Conservation (phyloP, 2,888 invertebrate genomes). For the Nipponacmea schrenckii region DNA sequence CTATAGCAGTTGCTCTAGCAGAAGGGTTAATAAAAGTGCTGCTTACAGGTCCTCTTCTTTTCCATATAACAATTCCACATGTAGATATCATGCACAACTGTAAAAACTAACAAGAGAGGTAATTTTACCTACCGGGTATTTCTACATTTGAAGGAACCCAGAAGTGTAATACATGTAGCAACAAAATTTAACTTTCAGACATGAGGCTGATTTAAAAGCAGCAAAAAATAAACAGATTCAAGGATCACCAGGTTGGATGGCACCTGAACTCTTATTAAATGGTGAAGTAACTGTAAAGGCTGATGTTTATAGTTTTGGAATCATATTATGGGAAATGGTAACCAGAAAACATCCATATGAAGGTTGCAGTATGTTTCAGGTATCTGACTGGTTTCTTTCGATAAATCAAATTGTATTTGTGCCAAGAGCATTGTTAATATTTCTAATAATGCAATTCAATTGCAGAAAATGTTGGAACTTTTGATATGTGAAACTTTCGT, state of each 20-base stretch:
- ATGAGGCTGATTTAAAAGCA: slow-evolving; percentile 50
- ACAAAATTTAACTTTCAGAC: slow-evolving; percentile 48
- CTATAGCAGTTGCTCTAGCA: neutral
- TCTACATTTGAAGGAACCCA: too few species aligned
- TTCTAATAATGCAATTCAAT: neutral
- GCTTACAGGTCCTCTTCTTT: too few species aligned
- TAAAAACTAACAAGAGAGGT: too few species aligned
- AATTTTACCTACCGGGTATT: too few species aligned
- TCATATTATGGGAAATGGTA: slow-evolving; percentile 65
- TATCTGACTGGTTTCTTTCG: slow-evolving; percentile 23
- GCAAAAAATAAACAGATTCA: slow-evolving; percentile 31
- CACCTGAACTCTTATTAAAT: slow-evolving; percentile 61
- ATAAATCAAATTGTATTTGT: neutral
- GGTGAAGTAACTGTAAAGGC: slow-evolving; percentile 59
- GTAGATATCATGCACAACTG: too few species aligned
- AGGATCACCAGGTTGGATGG: slow-evolving; percentile 62
- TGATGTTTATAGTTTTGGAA: slow-evolving; percentile 63
- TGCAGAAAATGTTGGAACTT: too few species aligned
- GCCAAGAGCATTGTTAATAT: neutral
- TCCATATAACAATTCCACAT: too few species aligned
- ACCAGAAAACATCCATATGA: slow-evolving; percentile 57
- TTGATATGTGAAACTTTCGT: too few species aligned
- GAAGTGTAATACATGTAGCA: too few species aligned
- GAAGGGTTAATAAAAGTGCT: too few species aligned
- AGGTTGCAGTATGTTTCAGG: slow-evolving; percentile 59